A percentile compares a stretch with the other conserved stretches of the same genome.
phyloP scores from a whole-genome alignment of 2,113 vertebrate species.

The Manacus vitellinus region DNA sequence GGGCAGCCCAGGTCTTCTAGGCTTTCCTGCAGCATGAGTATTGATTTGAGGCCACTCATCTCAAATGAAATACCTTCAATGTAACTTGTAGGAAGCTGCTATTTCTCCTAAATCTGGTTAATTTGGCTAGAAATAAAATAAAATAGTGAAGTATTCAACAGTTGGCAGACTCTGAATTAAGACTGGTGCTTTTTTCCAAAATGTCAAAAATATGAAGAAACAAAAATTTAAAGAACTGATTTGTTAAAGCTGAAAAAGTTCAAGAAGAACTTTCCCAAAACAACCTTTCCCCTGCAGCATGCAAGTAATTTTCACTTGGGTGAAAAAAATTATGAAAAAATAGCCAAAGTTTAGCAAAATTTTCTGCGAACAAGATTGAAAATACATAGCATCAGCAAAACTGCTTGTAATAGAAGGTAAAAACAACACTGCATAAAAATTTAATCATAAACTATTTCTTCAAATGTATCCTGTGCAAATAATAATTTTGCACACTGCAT shows the following conservation, averaged over 20 bases:
- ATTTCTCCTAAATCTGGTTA: not conserved
- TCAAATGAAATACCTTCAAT: not conserved
- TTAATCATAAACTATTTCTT: constrained; percentile 13
- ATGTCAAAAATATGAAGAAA: not conserved
- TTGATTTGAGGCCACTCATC: not conserved
- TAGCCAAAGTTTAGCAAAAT: not conserved
- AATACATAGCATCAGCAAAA: constrained; percentile 15
- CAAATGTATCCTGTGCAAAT: not conserved
- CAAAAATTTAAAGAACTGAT: not conserved
- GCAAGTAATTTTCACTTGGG: not conserved
- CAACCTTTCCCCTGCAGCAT: not conserved
- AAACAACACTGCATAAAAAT: not conserved
- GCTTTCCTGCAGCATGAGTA: not conserved
- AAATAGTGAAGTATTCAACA: not conserved
- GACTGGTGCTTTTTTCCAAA: rapidly evolving
- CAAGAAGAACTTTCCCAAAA: not conserved
- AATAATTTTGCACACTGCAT: constrained; percentile 12
- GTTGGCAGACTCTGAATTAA: not conserved
- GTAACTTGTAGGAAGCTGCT: not conserved
- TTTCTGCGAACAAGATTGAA: constrained; percentile 3
- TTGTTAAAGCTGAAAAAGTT: not conserved
- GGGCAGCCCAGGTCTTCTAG: not conserved
- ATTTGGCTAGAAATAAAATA: not conserved
- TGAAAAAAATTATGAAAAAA: not conserved
- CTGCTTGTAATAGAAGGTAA: not conserved